Evolutionary conservation across 2,888 invertebrate species (phyloP).

Genomic region (Choristoneura rosaceana): DNA sequence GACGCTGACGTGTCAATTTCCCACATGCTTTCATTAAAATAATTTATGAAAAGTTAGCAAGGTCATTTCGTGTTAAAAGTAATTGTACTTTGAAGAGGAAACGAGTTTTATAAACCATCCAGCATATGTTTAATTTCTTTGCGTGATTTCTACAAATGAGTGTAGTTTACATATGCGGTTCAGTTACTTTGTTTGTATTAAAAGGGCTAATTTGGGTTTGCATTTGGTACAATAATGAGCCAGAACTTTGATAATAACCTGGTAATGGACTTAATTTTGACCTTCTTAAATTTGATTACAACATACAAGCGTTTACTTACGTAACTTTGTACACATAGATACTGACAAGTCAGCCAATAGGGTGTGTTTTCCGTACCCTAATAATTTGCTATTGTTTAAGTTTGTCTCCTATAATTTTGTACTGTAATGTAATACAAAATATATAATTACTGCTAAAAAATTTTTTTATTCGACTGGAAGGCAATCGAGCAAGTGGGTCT

Average conservation of each 20-base stretch:
- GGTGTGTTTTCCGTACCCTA: no score
- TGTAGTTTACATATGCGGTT: slow-evolving; percentile 3
- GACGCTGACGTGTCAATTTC: neutral
- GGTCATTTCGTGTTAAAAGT: slow-evolving; percentile 19
- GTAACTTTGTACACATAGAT: no score
- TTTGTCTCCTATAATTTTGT: no score
- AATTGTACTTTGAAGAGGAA: slow-evolving; percentile 19
- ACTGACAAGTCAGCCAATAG: no score
- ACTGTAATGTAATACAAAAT: no score
- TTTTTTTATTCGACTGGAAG: no score
- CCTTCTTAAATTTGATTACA: neutral
- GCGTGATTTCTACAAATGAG: slow-evolving; percentile 14
- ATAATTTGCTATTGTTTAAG: no score
- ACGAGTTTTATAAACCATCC: slow-evolving; percentile 8
- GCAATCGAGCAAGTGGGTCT: no score
- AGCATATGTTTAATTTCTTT: slow-evolving; percentile 8
- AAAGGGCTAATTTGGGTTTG: neutral
- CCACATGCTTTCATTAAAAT: neutral
- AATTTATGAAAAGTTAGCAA: slow-evolving; percentile 8
- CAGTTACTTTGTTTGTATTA: neutral
- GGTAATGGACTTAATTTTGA: neutral
- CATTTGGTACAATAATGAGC: neutral
- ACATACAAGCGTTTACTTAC: neutral
- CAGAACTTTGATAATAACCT: neutral
- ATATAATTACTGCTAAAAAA: no score